These are phyloP conservation scores for Xiphydria camelus DNA, from an alignment of 2,888 invertebrate genomes.

Conservation along the genomic window DNA sequence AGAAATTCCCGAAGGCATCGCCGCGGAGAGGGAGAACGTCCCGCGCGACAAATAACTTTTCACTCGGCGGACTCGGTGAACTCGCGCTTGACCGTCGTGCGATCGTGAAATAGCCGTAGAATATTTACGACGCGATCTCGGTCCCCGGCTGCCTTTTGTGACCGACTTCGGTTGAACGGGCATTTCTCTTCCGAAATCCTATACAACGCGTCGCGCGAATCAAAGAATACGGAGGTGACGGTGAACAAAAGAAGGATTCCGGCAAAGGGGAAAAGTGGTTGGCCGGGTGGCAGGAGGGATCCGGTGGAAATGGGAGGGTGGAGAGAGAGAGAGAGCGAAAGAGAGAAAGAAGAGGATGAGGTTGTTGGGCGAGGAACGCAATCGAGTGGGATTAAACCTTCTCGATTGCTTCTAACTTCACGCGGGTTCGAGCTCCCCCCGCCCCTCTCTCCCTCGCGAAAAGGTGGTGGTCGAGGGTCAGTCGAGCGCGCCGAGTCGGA, in stretches of 20 bases:
- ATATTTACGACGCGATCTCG: constrained; percentile 41
- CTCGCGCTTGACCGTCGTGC: background rate
- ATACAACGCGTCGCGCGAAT: constrained; percentile 26
- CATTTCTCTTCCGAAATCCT: constrained; percentile 34
- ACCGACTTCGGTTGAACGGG: constrained; percentile 16
- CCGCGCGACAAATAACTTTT: too few relatives aligned
- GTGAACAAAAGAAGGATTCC: constrained; percentile 35
- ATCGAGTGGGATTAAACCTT: constrained; percentile 56
- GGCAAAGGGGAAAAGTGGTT: constrained; percentile 37
- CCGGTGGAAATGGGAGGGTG: constrained; percentile 13
- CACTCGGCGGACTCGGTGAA: too few relatives aligned
- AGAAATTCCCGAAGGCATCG: too few relatives aligned
- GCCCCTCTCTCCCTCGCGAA: constrained; percentile 3
- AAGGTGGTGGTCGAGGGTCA: constrained; percentile 11
- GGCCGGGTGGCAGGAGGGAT: constrained; percentile 10
- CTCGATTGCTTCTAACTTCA: constrained; percentile 55
- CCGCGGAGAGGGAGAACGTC: too few relatives aligned
- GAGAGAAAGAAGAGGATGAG: constrained; percentile 31
- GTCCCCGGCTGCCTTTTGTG: constrained; percentile 28
- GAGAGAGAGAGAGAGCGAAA: too few relatives aligned
- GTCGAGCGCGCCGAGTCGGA: constrained; percentile 26
- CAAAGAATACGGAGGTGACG: constrained; percentile 30
- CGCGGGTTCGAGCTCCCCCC: constrained; percentile 37
- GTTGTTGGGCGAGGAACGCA: constrained; percentile 48
- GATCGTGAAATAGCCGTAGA: constrained; percentile 38